These are phyloP conservation scores for Neodiprion virginianus DNA, from an alignment of 1,140 invertebrate genomes.

Conservation along the genomic window DNA sequence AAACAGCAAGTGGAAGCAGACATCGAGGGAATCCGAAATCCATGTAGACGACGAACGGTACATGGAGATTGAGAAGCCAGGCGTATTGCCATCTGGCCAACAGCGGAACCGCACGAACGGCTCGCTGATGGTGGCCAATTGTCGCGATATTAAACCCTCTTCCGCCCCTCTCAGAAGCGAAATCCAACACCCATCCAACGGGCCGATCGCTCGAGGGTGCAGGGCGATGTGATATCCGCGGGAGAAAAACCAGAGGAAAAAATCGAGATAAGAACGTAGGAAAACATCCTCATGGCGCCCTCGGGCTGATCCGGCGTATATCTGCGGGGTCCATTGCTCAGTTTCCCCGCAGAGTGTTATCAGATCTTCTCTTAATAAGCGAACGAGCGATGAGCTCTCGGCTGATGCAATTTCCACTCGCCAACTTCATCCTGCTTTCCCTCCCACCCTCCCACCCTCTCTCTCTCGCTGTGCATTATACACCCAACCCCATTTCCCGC, in stretches of 20 bases:
- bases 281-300: conserved; percentile 1
- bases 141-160: conserved; percentile 2
- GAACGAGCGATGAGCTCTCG: neutral
- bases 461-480: neutral
- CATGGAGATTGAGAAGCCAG: no score
- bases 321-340: neutral
- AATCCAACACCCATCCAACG: neutral
- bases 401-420: neutral
- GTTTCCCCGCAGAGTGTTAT: neutral
- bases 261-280: neutral
- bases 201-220: neutral
- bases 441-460: neutral
- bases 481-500: neutral
- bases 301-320: neutral
- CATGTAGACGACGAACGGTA: no score
- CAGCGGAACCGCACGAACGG: neutral
- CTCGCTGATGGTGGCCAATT: neutral
- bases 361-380: conserved; percentile 7
- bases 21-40: no score
- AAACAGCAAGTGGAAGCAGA: no score
- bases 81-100: neutral
- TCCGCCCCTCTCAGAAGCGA: neutral
- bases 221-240: no score
- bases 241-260: no score
- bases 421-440: no score